Evolutionary conservation across 2,113 vertebrate species (phyloP).

Genomic region (Cariama cristata): DNA sequence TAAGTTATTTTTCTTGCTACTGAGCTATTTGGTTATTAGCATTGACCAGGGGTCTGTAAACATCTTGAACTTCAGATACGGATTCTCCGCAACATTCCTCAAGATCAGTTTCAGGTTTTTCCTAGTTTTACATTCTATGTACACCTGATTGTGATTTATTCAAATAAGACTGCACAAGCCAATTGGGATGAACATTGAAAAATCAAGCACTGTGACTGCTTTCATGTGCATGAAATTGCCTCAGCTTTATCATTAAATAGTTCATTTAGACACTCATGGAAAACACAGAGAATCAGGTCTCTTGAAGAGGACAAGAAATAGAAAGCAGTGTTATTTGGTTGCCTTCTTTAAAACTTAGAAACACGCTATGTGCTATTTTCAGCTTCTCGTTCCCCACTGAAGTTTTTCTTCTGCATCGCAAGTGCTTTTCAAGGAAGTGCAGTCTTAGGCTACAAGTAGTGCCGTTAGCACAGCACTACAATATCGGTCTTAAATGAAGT

Average conservation of each 20-base stretch:
- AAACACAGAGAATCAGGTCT: background rate
- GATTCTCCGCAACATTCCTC: background rate
- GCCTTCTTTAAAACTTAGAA: background rate
- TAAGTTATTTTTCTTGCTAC: background rate
- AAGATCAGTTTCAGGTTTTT: background rate
- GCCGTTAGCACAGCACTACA: background rate
- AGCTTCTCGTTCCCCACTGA: background rate
- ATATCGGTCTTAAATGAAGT: background rate
- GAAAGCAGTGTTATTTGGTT: background rate
- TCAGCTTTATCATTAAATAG: background rate
- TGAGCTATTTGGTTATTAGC: background rate
- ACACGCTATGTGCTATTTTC: background rate
- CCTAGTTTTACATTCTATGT: background rate
- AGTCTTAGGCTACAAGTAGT: background rate
- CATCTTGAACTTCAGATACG: background rate
- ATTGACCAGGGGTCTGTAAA: background rate
- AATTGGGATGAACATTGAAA: background rate
- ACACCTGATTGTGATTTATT: conserved; percentile 20
- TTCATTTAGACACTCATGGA: background rate
- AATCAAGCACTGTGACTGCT: background rate
- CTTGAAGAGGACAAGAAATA: background rate
- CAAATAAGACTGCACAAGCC: background rate
- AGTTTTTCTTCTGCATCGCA: background rate
- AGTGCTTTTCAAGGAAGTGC: background rate
- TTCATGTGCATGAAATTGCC: conserved; percentile 5